Base-by-base conservation (phyloP, 2,797 vertebrate genomes). In the Chaenodraco wilsoni region DNA sequence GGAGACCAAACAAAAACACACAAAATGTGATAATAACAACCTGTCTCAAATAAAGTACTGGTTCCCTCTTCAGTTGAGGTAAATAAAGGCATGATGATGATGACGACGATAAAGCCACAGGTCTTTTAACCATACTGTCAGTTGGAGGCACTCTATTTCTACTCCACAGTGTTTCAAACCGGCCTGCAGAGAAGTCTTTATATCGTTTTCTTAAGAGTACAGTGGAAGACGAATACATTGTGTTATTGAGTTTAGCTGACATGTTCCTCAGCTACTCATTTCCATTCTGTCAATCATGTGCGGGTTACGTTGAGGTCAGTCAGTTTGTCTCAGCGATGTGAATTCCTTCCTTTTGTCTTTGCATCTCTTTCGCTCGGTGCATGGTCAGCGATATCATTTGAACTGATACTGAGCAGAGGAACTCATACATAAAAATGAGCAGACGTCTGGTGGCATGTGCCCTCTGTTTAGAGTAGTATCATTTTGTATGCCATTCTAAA, bases 61-160 rank as follows among this genome's bases (percentile, higher is more conserved):
- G 10, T 55, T 19, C 43, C 31, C 2, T 19, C 19, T 68, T 41
- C 46, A 63, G 48, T 19, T 31, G n/a, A 12, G 17, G 55, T 54
- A 69, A 77, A 49, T 64, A 45, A 52, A 57, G 17, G 6, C 50
- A 89, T 79, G 72, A 86, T 73, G 72, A 86, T 73, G 75, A 86
- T 85, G 85, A 85, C 80, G 72, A 81, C 81, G 72, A 81, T 75
- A 93, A 89, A 91, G 88, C 67, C 76, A 81, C 44, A 74, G 64
- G 72, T 74, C 72, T 84, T 55, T 92, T 91, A 87, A 86, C 89
- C 76, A 27, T n/a, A 55, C 85, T 92, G 88, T 94, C 89, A 89
- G 31, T 81, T 58, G 58, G 33, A 58, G 65, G 10, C 46, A 52
- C 31, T 23, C 49, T 72, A 37, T 33, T 31, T 65, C 27, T 13